These are phyloP conservation scores for Neodiprion lecontei DNA, from an alignment of 1,140 invertebrate genomes.

Conservation along the genomic window DNA sequence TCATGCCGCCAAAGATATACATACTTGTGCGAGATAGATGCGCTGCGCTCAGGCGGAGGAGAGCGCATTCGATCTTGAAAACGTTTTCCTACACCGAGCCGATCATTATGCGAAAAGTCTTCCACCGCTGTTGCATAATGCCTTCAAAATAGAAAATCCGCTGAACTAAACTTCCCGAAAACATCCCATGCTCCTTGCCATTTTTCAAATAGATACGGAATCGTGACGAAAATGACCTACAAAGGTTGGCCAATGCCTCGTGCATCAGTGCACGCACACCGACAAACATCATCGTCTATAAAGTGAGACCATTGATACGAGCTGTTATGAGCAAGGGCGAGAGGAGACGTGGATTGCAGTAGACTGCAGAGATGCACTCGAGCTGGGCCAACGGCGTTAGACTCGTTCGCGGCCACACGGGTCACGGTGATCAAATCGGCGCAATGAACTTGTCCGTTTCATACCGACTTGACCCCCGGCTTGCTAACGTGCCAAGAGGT, in stretches of 20 bases:
- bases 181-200: too few species aligned
- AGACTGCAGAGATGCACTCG: neutral
- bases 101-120: too few species aligned
- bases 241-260: too few species aligned
- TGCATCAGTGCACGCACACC: neutral
- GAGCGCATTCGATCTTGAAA: too few species aligned
- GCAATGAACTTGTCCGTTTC: neutral
- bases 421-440: neutral
- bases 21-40: too few species aligned
- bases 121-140: too few species aligned
- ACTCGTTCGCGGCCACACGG: neutral
- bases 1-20: constrained; percentile 12
- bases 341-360: neutral
- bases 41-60: too few species aligned
- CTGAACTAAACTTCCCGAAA: too few species aligned
- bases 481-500: neutral
- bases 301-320: neutral
- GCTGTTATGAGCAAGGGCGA: neutral
- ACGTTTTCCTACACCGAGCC: too few species aligned
- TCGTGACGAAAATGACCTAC: too few species aligned
- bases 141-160: too few species aligned
- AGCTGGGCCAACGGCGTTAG: neutral
- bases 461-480: neutral
- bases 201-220: too few species aligned
- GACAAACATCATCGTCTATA: neutral